phyloP scores from a whole-genome alignment of 37 sponge, comb jelly and placozoan species.

The Crambe crambe region DNA sequence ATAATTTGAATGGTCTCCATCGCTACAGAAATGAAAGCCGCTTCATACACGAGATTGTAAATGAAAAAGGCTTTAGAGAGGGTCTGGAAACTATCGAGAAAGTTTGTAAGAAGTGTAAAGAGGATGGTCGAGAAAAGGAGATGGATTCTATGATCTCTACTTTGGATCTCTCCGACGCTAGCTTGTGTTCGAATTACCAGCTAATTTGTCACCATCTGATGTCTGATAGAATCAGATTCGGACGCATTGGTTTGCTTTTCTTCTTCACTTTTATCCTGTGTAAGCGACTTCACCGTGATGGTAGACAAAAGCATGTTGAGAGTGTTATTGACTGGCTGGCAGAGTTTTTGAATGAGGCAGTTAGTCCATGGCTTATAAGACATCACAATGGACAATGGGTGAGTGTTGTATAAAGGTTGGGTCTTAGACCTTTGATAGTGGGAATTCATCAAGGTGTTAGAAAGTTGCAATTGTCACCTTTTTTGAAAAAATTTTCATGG shows the following conservation, averaged over 20 bases:
- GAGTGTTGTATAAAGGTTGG: conserved; percentile 30
- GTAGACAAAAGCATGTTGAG: neutral
- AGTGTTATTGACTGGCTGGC: conserved; percentile 45
- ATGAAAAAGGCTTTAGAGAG: conserved; percentile 1
- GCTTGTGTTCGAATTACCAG: neutral
- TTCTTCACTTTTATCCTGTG: conserved; percentile 27
- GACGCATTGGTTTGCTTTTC: conserved; percentile 46
- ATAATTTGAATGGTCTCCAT: conserved; percentile 18
- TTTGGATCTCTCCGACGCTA: conserved; percentile 31
- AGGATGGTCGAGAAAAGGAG: neutral
- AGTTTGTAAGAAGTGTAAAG: neutral
- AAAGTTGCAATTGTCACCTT: too few relatives aligned
- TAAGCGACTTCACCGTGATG: conserved; percentile 1
- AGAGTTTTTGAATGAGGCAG: conserved; percentile 17
- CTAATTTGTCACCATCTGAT: neutral
- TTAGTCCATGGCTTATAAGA: conserved; percentile 17
- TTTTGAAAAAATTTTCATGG: too few relatives aligned
- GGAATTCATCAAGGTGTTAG: too few relatives aligned
- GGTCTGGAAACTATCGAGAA: neutral
- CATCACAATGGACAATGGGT: conserved; percentile 52
- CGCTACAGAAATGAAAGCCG: neutral
- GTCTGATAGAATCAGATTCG: conserved; percentile 25
- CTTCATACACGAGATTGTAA: neutral
- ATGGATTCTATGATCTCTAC: neutral
- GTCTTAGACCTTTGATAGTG: too few relatives aligned